Evolutionary conservation across 2,113 vertebrate genomes (phyloP).

Genomic region (Recurvirostra avosetta): DNA sequence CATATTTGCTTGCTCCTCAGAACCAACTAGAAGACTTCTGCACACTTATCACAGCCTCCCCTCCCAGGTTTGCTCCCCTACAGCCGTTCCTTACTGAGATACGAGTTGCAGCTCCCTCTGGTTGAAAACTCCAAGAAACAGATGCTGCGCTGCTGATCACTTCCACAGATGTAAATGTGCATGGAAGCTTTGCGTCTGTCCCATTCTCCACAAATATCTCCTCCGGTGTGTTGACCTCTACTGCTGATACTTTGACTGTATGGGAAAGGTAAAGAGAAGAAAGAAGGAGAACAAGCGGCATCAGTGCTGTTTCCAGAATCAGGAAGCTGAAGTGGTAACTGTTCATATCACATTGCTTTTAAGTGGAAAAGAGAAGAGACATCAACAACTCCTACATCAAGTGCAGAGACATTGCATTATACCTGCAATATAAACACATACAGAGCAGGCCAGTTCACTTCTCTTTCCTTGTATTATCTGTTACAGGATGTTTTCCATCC

Average conservation of each 20-base stretch:
- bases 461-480: conserved; percentile 26
- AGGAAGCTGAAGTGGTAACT: background rate
- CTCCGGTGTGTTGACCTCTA: conserved; percentile 80
- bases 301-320: background rate
- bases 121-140: conserved; percentile 84
- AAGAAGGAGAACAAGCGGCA: background rate
- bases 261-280: background rate
- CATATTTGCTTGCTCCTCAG: background rate
- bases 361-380: background rate
- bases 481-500: conserved; percentile 10
- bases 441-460: background rate
- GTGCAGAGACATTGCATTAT: background rate
- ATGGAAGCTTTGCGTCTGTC: conserved; percentile 81
- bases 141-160: conserved; percentile 76
- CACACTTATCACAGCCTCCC: background rate
- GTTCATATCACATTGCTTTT: background rate
- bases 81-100: conserved; percentile 71
- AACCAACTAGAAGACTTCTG: background rate
- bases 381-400: background rate
- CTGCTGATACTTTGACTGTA: conserved; percentile 58
- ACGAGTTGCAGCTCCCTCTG: conserved; percentile 65
- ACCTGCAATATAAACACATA: background rate
- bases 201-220: conserved; percentile 88
- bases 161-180: conserved; percentile 83
- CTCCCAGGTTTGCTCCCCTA: background rate